These are phyloP conservation scores for Leucoraja ocellata DNA, from an alignment of 2,797 vertebrate species.

Conservation along the genomic window DNA sequence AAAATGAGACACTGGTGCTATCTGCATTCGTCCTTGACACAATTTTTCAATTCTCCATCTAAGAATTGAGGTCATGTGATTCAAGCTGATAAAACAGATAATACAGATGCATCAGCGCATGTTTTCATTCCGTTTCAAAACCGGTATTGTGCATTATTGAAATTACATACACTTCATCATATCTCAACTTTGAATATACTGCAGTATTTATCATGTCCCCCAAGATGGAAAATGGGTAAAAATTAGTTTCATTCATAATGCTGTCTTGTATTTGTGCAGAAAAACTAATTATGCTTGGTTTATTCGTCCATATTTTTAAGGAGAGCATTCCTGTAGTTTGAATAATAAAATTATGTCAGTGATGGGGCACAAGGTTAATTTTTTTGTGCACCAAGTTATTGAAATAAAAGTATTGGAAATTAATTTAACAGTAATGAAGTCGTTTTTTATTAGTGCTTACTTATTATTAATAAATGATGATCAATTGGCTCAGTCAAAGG, in stretches of 20 bases:
- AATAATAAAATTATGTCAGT: not conserved
- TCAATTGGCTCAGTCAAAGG: no score
- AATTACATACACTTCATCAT: no score
- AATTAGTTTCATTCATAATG: no score
- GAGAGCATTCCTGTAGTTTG: not conserved
- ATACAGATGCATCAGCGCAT: not conserved
- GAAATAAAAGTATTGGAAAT: not conserved
- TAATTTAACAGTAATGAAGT: not conserved
- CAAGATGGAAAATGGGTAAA: no score
- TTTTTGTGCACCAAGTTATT: not conserved
- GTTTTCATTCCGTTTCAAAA: not conserved
- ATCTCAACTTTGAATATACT: no score
- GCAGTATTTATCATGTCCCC: no score
- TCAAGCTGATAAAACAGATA: not conserved
- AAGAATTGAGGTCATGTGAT: not conserved
- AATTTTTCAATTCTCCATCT: not conserved
- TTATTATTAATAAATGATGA: no score
- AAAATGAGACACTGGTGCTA: not conserved
- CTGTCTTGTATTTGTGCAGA: no score
- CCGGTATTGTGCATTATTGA: no score
- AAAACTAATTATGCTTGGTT: no score
- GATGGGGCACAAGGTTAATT: not conserved
- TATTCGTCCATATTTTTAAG: not conserved
- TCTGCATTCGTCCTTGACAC: not conserved
- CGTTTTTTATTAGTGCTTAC: no score